These are phyloP conservation scores for Perithous albicinctus DNA, from an alignment of 2,888 invertebrate genomes.

Conservation along the genomic window DNA sequence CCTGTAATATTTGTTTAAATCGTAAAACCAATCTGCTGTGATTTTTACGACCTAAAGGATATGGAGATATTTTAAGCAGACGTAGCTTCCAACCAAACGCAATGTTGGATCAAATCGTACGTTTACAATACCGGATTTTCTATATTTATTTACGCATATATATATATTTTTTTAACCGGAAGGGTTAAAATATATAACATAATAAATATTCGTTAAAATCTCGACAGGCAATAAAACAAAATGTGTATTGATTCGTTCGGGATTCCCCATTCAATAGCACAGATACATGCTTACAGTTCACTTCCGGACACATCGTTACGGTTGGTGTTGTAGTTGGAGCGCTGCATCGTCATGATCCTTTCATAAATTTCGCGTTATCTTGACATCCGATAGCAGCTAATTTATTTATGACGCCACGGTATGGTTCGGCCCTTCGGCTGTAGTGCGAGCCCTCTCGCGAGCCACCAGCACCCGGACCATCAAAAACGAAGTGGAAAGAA, in stretches of 20 bases:
- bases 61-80: neutral
- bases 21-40: too few species aligned
- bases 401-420: slow-evolving; percentile 82
- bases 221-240: slow-evolving; percentile 7
- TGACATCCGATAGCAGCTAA: slow-evolving; percentile 80
- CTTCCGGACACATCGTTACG: slow-evolving; percentile 13
- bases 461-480: slow-evolving; percentile 9
- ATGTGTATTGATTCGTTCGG: slow-evolving; percentile 28
- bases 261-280: neutral
- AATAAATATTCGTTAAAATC: slow-evolving; percentile 57
- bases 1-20: too few species aligned
- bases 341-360: slow-evolving; percentile 77
- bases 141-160: neutral
- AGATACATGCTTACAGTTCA: neutral
- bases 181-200: neutral
- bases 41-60: neutral
- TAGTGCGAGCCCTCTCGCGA: neutral
- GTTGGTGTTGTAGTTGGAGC: slow-evolving; percentile 7
- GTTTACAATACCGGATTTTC: neutral
- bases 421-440: slow-evolving; percentile 50
- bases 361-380: slow-evolving; percentile 81
- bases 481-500: slow-evolving; percentile 9
- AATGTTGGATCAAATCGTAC: neutral
- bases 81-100: neutral
- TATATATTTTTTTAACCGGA: neutral